Percentiles rank a stretch among this genome's conserved stretches.
phyloP scores from a whole-genome alignment of 2,113 vertebrate species.

The Odobenus rosmarus region DNA sequence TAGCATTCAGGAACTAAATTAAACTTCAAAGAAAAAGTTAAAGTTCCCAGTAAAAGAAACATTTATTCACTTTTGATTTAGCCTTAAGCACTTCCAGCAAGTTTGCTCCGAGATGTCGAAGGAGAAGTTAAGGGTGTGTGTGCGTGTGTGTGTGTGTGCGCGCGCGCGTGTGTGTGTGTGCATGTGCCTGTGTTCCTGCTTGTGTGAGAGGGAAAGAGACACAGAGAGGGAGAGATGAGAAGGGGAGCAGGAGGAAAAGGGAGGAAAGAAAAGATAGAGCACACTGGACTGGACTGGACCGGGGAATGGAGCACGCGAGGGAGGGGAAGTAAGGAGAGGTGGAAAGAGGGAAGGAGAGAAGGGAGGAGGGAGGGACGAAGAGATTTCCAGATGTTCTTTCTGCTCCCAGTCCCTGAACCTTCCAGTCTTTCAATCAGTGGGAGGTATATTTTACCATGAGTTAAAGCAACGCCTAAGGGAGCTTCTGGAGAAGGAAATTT shows the following conservation, averaged over 20 bases:
- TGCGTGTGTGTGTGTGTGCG: neutral
- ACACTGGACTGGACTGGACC: neutral
- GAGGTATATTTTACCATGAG: neutral
- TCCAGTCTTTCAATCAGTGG: neutral
- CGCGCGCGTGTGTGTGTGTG: neutral
- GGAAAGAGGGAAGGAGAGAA: neutral
- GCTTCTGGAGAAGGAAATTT: neutral
- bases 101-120: conserved; percentile 53
- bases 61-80: conserved; percentile 73
- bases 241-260: neutral
- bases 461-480: neutral
- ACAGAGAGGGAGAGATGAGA: neutral
- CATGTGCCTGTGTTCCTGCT: neutral
- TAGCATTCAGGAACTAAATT: conserved; percentile 81
- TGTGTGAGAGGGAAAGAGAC: neutral
- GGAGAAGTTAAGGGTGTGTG: neutral
- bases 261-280: neutral
- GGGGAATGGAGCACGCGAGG: fast-evolving
- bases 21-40: conserved; percentile 82
- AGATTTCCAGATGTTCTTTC: neutral
- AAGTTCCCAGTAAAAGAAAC: conserved; percentile 74
- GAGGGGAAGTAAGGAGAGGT: neutral
- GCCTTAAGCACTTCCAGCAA: conserved; percentile 69
- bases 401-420: neutral
- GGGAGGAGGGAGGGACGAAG: neutral